Percentiles rank a stretch among this genome's conserved stretches.
Evolutionary conservation across 2,797 vertebrate species (phyloP).

Genomic region (Diglossa cyanea): DNA sequence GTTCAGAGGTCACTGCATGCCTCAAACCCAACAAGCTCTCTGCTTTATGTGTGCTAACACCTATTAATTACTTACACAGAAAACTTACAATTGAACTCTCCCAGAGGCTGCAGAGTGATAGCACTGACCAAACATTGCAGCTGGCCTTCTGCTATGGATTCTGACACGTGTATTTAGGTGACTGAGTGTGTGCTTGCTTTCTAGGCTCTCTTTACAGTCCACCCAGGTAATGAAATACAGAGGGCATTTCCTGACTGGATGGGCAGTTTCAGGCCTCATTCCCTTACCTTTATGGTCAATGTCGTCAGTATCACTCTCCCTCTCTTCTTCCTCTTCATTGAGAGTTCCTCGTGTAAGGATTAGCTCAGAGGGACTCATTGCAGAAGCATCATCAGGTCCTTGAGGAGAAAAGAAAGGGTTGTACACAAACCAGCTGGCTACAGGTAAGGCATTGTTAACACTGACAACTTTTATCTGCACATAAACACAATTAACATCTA

Average conservation of each 20-base stretch:
- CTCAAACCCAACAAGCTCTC: background rate
- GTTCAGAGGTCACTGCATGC: background rate
- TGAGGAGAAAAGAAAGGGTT: background rate
- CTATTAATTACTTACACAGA: background rate
- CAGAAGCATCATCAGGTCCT: conserved; percentile 62
- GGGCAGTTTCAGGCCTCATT: background rate
- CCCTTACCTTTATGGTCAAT: conserved; percentile 85
- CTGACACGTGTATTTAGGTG: background rate
- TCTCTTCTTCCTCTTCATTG: conserved; percentile 78
- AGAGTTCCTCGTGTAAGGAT: conserved; percentile 88
- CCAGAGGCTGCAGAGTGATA: background rate
- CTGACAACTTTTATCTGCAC: background rate
- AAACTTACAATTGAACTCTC: background rate
- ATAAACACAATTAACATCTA: background rate
- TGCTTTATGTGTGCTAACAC: background rate
- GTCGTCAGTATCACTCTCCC: conserved; percentile 89
- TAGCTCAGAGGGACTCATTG: conserved; percentile 84
- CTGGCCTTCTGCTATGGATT: background rate
- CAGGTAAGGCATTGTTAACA: background rate
- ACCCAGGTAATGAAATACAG: background rate
- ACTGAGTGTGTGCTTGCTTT: background rate
- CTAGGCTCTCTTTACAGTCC: background rate
- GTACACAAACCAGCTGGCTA: background rate
- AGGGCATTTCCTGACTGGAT: background rate
- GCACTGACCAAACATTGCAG: background rate